Evolutionary conservation across 1,140 invertebrate genomes (phyloP), one percentile per base, ranked within the genome.

Genomic region (Phymorhynchus buccinoides): DNA sequence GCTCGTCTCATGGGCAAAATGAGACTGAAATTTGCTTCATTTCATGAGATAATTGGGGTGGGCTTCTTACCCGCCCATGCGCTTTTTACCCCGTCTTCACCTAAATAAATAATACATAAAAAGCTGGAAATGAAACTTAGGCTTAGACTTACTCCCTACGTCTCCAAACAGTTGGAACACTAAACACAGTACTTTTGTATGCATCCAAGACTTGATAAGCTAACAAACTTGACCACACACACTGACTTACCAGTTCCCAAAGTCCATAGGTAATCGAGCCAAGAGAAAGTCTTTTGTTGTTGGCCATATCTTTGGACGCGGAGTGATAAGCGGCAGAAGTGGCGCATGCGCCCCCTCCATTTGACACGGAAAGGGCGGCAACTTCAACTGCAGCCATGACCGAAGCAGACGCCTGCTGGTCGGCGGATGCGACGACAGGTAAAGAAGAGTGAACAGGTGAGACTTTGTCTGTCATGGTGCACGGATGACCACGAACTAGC

Each of bases 321-420:
- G 44, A 3, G 3, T 18, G 41, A 48, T 32, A 30, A 35, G 41
- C 42, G 14, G 77, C 42, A 27, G 77, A 16, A 9, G 41, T 35
- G 14, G 44, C 77, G 77, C 77, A 79, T 79, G 77, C 77, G 77
- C 77, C 77, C 3, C 41, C 77, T 30, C 77, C 77, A 56, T 79
- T 48, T 9, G 41, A n/a, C 7, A 56, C 22, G 9, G 77, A 32
- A 22, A 79, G 41, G 22, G 27, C n/a, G 4, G 27, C 32, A 27
- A 79, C 42, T 39, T 79, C 42, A 22, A 41, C 37, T 32, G 39
- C 16, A 22, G 75, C 39, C 75, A 78, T 78, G 75, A 44, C 37
- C 42, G 41, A 22, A 27, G 56, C 12, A 62, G 56, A 22, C 22
- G 1, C n/a, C n/a, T 62, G 56, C 56, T 62, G 56, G 22, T 62